phyloP scores from a whole-genome alignment of 2,113 vertebrate genomes.

The Hystrix brachyura region DNA sequence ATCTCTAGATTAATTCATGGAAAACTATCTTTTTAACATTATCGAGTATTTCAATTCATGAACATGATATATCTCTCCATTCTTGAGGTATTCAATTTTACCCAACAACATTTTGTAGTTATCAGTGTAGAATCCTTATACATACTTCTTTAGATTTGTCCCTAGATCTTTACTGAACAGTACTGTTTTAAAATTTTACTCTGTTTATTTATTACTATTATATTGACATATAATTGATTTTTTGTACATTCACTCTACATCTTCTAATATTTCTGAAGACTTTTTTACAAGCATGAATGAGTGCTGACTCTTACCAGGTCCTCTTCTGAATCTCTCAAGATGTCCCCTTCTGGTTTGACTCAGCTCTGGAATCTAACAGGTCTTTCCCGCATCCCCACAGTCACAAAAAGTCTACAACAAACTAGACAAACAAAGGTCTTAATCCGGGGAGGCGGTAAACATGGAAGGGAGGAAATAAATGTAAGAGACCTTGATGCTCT shows the following conservation, averaged over 20 bases:
- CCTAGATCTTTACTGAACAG: background rate
- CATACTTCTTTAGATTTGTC: conserved; percentile 19
- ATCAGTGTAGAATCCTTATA: background rate
- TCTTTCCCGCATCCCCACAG: background rate
- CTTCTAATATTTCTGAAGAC: background rate
- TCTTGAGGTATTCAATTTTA: conserved; percentile 19
- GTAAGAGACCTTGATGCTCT: background rate
- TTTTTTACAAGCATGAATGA: background rate
- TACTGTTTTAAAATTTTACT: background rate
- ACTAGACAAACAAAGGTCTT: background rate
- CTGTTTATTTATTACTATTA: conserved; percentile 27
- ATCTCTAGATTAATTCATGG: background rate
- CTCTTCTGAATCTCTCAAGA: background rate
- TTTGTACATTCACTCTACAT: conserved; percentile 13
- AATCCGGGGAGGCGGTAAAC: background rate
- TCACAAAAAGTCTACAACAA: background rate
- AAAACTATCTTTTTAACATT: background rate
- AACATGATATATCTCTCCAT: background rate
- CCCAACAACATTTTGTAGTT: conserved; percentile 16
- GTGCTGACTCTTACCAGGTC: background rate
- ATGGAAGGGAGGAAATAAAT: background rate
- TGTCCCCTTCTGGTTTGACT: background rate
- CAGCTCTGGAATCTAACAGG: background rate
- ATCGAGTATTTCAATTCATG: background rate
- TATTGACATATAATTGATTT: conserved; percentile 4